Conservation (phyloP, 2,888 invertebrate genomes). For the Volucella bombylans region DNA sequence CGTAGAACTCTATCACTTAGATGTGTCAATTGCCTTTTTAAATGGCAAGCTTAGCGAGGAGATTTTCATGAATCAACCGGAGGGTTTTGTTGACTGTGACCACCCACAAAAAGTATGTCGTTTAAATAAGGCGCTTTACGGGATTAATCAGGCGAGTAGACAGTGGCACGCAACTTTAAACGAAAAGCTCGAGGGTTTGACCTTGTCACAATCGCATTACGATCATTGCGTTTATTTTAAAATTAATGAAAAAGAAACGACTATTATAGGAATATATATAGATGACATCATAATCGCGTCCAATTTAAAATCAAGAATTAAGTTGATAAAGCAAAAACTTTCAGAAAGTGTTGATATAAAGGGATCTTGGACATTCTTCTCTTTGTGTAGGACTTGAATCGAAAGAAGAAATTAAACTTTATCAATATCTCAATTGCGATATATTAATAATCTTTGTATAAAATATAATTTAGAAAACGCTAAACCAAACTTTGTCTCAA, state of each 20-base stretch:
- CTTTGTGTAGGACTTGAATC: conserved; percentile 21
- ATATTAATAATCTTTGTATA: neutral
- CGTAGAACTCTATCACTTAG: too few relatives aligned
- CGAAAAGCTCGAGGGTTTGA: neutral
- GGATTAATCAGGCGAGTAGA: conserved; percentile 46
- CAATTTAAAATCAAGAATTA: neutral
- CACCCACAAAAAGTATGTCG: too few relatives aligned
- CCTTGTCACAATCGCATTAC: neutral
- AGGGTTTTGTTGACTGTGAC: too few relatives aligned
- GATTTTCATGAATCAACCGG: too few relatives aligned
- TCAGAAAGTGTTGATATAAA: conserved; percentile 7
- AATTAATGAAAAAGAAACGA: conserved; percentile 9
- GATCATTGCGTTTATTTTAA: conserved; percentile 30
- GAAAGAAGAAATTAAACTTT: neutral
- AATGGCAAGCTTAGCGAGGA: too few relatives aligned
- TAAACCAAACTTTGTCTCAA: neutral
- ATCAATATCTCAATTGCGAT: conserved; percentile 10
- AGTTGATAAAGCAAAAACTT: conserved; percentile 9
- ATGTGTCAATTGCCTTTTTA: too few relatives aligned
- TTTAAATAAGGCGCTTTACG: conserved; percentile 16
- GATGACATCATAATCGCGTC: conserved; percentile 28
- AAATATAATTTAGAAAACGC: conserved; percentile 11
- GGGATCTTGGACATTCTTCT: conserved; percentile 32
- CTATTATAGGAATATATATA: conserved; percentile 22
- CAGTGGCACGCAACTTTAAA: conserved; percentile 25